Evolutionary conservation across 1,140 invertebrate species (phyloP).

Genomic region (Brachionus rubens): DNA sequence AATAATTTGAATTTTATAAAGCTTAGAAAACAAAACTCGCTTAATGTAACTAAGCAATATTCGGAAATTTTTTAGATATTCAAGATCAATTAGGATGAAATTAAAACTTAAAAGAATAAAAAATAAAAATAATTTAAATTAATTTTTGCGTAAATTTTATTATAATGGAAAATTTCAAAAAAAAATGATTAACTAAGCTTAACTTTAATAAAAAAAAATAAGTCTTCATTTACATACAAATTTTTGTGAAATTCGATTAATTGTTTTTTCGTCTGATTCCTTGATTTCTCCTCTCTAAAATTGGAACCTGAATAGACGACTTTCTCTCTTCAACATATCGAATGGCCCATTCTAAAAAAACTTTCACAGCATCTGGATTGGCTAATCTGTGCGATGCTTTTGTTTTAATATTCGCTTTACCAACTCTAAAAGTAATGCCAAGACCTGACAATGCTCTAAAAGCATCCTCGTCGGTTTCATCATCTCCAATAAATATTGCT

Average conservation of each 20-base stretch:
- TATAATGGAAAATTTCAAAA: no score
- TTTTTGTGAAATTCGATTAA: background rate
- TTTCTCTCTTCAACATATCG: slow-evolving; percentile 11
- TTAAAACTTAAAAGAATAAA: no score
- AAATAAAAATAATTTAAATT: no score
- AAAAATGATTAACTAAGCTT: no score
- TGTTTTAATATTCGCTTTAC: slow-evolving; percentile 43
- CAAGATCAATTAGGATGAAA: no score
- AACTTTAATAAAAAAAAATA: no score
- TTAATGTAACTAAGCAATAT: no score
- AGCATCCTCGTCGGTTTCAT: slow-evolving; percentile 83
- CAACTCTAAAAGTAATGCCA: slow-evolving; percentile 80
- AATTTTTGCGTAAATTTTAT: no score
- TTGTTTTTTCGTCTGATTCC: slow-evolving; percentile 11
- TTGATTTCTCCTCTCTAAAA: slow-evolving; percentile 1
- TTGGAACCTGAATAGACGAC: background rate
- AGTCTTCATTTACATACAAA: no score
- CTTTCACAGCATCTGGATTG: slow-evolving; percentile 5
- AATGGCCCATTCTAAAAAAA: slow-evolving; percentile 40
- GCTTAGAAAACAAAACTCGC: no score
- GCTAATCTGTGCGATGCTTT: slow-evolving; percentile 36
- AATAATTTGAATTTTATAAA: no score
- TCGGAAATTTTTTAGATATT: no score
- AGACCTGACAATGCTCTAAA: slow-evolving; percentile 74
- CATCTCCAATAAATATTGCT: slow-evolving; percentile 84